phyloP scores from a whole-genome alignment of 2,113 vertebrate species.

The Myocastor coypus region DNA sequence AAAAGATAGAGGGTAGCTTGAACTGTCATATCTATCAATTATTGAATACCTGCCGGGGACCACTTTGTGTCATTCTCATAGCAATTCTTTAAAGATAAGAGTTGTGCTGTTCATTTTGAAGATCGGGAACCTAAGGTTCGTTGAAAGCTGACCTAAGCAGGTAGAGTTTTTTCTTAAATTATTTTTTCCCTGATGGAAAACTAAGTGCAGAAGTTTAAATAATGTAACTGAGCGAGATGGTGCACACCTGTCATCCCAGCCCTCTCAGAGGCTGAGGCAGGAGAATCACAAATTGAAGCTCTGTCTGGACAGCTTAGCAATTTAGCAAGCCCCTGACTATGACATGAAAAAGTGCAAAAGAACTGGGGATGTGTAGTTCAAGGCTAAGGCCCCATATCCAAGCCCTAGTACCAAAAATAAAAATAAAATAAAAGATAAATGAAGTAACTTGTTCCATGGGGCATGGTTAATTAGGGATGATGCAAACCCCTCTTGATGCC shows the following conservation, averaged over 20 bases:
- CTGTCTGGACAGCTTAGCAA: background rate
- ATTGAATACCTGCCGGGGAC: background rate
- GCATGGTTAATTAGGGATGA: background rate
- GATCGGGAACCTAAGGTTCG: background rate
- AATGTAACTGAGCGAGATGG: background rate
- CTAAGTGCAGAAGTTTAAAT: background rate
- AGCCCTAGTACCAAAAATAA: background rate
- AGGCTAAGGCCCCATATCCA: background rate
- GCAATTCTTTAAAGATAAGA: background rate
- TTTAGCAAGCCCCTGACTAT: background rate
- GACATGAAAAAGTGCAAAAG: background rate
- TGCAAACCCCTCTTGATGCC: background rate
- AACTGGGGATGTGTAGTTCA: background rate
- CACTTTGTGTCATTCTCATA: background rate
- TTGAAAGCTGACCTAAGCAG: conserved; percentile 1
- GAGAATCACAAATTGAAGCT: background rate
- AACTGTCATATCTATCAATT: conserved; percentile 1
- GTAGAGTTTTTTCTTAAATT: background rate
- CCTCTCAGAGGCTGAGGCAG: background rate
- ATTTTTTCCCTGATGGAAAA: conserved; percentile 29
- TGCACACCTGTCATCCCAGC: background rate
- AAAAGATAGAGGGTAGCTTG: background rate
- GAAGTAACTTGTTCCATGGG: background rate
- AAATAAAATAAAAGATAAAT: background rate
- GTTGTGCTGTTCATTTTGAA: background rate